A percentile compares a stretch with the other conserved stretches of the same genome.
These are phyloP conservation scores for Sceliomorpha sp. DNA, from an alignment of 2,888 invertebrate genomes.

Conservation along the genomic window DNA sequence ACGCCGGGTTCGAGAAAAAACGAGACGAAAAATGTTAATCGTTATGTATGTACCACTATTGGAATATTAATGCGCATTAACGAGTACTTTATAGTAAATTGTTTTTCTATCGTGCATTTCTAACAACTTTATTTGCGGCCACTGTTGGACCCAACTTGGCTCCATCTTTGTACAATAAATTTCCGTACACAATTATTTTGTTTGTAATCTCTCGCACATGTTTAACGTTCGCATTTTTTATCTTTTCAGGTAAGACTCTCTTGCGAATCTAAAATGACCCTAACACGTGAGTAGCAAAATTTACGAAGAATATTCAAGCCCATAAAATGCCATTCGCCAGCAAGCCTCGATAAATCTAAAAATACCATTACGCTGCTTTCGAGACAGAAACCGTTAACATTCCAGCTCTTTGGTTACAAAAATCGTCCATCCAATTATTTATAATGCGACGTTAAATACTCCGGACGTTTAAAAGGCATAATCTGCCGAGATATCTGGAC, in stretches of 20 bases:
- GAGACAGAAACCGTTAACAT: not conserved
- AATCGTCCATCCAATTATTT: conserved; percentile 25
- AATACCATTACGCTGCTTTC: no score
- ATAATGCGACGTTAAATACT: conserved; percentile 11
- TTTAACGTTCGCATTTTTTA: no score
- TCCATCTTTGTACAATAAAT: no score
- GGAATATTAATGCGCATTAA: not conserved
- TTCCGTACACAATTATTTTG: no score
- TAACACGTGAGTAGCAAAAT: not conserved
- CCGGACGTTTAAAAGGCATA: conserved; percentile 2
- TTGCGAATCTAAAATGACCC: no score
- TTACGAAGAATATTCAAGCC: no score
- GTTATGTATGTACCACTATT: conserved; percentile 1
- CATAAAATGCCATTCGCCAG: not conserved
- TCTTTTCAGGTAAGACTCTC: conserved; percentile 49
- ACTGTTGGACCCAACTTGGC: no score
- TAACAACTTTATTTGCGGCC: no score
- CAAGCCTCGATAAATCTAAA: no score
- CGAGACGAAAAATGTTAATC: conserved; percentile 23
- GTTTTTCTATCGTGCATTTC: no score
- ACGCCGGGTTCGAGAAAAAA: conserved; percentile 29
- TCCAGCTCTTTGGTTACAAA: not conserved
- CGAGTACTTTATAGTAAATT: no score
- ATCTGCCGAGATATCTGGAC: conserved; percentile 39
- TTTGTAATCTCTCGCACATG: no score